These are phyloP conservation scores for Graptemys geographica DNA, from an alignment of 2,797 vertebrate species.

Conservation along the genomic window DNA sequence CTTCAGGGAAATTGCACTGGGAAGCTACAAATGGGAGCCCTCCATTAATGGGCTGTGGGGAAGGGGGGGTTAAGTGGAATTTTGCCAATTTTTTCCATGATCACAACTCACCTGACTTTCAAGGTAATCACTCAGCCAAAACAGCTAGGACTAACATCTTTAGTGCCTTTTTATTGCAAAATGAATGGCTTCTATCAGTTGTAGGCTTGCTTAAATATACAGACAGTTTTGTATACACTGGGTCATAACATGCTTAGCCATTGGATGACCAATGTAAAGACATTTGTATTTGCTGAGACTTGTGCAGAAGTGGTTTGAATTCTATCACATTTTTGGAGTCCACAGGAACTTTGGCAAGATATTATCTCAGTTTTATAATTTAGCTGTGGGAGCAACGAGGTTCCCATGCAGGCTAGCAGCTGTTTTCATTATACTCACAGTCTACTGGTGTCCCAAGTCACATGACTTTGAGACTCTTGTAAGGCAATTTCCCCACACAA, in stretches of 20 bases:
- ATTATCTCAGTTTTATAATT: not conserved
- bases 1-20: not conserved
- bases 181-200: not conserved
- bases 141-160: not conserved
- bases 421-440: not conserved
- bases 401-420: not conserved
- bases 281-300: not conserved
- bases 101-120: not conserved
- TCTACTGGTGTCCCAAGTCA: not conserved
- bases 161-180: not conserved
- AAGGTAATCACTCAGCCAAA: not conserved
- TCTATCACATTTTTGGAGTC: not conserved
- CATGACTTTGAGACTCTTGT: not conserved
- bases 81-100: not conserved
- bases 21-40: not conserved
- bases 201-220: not conserved
- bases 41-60: not conserved
- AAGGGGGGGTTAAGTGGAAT: not conserved
- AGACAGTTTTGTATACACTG: not conserved
- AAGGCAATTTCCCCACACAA: not conserved
- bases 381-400: not conserved
- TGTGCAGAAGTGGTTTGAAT: not conserved
- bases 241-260: not conserved
- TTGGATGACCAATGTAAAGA: not conserved
- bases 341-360: not conserved